Conservation (phyloP, 2,797 vertebrate species). For the Gadopsis marmoratus region DNA sequence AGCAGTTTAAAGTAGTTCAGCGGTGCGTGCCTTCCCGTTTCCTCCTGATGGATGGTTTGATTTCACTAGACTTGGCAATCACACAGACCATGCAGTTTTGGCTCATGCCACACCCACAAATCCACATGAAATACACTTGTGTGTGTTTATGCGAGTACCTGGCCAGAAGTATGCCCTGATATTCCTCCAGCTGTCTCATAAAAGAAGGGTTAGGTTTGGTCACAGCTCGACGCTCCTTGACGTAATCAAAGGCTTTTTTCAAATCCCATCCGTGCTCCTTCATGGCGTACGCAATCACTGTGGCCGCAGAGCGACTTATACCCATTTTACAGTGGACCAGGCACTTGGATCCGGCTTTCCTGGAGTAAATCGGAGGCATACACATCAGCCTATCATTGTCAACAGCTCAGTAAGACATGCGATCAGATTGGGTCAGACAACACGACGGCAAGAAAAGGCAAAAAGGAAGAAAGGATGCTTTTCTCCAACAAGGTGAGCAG, state of each 20-base stretch:
- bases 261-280: slow-evolving; percentile 98
- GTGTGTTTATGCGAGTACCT: slow-evolving; percentile 82
- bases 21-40: neutral
- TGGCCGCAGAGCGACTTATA: slow-evolving; percentile 96
- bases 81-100: neutral
- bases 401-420: neutral
- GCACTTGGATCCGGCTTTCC: slow-evolving; percentile 95
- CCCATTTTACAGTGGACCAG: slow-evolving; percentile 99
- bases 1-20: neutral
- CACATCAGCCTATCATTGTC: neutral
- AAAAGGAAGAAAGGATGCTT: no score
- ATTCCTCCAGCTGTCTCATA: slow-evolving; percentile 98
- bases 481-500: neutral
- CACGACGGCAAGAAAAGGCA: neutral
- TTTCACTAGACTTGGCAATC: neutral
- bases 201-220: slow-evolving; percentile 98
- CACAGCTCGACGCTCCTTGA: slow-evolving; percentile 94
- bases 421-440: neutral
- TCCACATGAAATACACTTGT: neutral
- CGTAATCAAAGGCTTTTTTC: slow-evolving; percentile 92
- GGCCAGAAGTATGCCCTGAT: slow-evolving; percentile 97
- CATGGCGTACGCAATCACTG: slow-evolving; percentile 97
- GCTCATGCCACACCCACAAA: neutral
- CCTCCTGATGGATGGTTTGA: neutral
- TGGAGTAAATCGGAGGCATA: slow-evolving; percentile 55